Percentiles rank a stretch among this genome's conserved stretches.
These are phyloP conservation scores for Pelodiscus sinensis DNA, from an alignment of 2,113 vertebrate species.

Conservation along the genomic window DNA sequence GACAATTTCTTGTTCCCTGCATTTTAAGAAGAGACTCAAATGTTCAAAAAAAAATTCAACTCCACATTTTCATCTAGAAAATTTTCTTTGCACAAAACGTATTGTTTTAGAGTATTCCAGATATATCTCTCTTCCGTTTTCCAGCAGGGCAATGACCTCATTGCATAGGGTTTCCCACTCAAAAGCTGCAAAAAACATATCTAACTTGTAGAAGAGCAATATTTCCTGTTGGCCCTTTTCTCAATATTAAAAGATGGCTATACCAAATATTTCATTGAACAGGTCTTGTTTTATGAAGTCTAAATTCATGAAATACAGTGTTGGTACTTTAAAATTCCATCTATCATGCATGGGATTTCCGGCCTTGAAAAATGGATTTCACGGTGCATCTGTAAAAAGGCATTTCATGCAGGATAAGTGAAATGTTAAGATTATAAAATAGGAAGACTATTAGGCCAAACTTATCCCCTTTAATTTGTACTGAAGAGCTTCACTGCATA, in stretches of 20 bases:
- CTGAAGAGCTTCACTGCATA: background rate
- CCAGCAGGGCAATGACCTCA: background rate
- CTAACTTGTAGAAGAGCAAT: background rate
- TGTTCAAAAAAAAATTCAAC: background rate
- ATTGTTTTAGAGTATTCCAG: background rate
- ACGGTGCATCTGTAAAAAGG: background rate
- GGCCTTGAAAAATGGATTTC: background rate
- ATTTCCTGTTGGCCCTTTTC: background rate
- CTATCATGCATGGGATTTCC: background rate
- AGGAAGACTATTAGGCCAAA: background rate
- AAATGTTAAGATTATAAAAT: background rate
- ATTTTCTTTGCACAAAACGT: background rate
- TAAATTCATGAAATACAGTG: background rate
- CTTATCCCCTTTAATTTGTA: background rate
- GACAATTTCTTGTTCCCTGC: background rate
- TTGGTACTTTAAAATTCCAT: background rate
- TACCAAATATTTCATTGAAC: background rate
- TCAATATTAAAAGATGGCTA: background rate
- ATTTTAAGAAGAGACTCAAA: background rate
- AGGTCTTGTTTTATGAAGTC: background rate
- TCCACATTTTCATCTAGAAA: background rate
- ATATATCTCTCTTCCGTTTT: background rate
- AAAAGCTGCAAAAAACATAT: background rate
- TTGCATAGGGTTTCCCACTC: background rate
- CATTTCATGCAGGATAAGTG: background rate